Conservation (phyloP, 2,113 vertebrate species). For the Xerus inauris region DNA sequence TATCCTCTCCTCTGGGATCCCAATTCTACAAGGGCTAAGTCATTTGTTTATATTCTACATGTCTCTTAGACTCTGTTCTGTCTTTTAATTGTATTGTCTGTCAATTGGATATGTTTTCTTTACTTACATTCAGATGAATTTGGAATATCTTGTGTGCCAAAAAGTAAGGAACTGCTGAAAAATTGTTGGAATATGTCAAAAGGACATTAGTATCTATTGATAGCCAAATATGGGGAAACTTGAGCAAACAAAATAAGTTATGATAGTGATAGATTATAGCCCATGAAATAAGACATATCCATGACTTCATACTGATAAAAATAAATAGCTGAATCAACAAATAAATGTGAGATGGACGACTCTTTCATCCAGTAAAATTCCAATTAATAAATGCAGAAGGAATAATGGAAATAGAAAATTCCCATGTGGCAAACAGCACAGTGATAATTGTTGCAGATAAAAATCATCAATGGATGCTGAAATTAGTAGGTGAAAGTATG, state of each 20-base stretch:
- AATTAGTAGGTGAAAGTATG: constrained; percentile 48
- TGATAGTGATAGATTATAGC: neutral
- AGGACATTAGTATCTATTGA: neutral
- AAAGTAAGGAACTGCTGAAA: neutral
- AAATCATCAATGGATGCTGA: constrained; percentile 29
- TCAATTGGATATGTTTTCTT: constrained; percentile 8
- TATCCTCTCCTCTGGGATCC: neutral
- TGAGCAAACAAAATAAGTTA: constrained; percentile 28
- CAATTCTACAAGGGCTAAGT: neutral
- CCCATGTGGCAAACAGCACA: neutral
- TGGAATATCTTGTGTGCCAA: neutral
- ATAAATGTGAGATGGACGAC: neutral
- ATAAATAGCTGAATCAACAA: neutral
- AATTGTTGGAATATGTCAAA: neutral
- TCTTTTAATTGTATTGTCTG: neutral
- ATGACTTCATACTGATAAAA: neutral
- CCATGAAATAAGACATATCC: neutral
- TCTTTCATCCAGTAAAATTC: neutral
- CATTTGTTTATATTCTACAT: neutral
- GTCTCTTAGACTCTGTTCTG: neutral
- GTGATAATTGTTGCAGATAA: constrained; percentile 51
- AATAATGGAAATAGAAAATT: constrained; percentile 29
- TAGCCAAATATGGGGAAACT: neutral
- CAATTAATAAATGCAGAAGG: neutral
- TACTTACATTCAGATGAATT: neutral